Conservation (phyloP, 2,113 vertebrate species). For the Catharus fuscescens region DNA sequence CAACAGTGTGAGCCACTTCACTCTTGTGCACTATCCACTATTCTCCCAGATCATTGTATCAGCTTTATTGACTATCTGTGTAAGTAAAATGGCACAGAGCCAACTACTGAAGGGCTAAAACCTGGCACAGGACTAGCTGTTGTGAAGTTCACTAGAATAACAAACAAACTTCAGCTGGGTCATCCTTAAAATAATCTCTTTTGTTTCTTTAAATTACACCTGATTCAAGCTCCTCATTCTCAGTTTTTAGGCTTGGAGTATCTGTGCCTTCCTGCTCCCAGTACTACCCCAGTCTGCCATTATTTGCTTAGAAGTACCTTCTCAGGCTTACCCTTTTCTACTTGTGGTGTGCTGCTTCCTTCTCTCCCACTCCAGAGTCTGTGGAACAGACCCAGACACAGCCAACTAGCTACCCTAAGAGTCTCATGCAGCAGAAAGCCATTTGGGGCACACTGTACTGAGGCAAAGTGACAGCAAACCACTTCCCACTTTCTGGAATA, state of each 20-base stretch:
- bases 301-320: neutral
- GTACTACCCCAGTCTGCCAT: neutral
- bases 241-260: neutral
- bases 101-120: neutral
- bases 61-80: neutral
- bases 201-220: neutral
- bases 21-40: neutral
- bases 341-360: neutral
- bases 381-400: neutral
- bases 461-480: neutral
- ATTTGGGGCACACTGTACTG: neutral
- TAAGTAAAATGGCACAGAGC: neutral
- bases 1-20: neutral
- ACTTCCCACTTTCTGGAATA: neutral
- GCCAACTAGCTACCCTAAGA: neutral
- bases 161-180: neutral
- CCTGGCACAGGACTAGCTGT: neutral
- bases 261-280: neutral
- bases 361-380: neutral
- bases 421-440: neutral
- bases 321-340: neutral
- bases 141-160: neutral
- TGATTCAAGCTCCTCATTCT: neutral
- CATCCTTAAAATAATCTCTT: neutral
- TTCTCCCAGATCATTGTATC: neutral